Conservation (phyloP, 2,888 invertebrate genomes). For the Pseudococcus longispinus region DNA sequence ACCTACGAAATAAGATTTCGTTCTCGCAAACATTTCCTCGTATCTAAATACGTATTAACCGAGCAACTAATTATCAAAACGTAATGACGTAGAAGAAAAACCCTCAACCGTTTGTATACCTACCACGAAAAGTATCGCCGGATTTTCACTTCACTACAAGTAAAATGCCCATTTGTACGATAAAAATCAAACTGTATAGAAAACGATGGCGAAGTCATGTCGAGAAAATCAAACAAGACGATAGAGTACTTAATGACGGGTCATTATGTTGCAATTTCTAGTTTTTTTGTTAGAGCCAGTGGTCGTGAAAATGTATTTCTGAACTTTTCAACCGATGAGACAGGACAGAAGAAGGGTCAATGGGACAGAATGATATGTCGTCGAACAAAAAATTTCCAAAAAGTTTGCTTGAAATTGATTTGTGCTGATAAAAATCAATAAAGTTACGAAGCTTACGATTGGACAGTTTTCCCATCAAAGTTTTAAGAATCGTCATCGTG, state of each 20-base stretch:
- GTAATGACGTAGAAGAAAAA: not conserved
- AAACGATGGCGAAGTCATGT: not conserved
- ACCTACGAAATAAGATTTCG: conserved; percentile 16
- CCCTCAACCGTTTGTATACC: not conserved
- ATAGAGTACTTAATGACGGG: not conserved
- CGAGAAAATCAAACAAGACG: not conserved
- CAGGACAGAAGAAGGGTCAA: not conserved
- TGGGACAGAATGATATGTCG: not conserved
- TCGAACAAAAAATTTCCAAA: no score
- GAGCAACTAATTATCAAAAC: not conserved
- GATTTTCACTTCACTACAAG: not conserved
- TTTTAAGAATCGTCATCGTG: no score
- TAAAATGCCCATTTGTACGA: not conserved
- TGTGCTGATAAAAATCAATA: no score
- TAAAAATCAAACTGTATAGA: not conserved
- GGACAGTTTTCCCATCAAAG: no score
- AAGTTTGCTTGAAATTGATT: no score
- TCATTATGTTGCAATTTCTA: not conserved
- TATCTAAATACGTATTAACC: not conserved
- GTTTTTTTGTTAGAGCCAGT: not conserved
- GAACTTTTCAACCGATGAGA: not conserved
- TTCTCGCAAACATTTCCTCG: not conserved
- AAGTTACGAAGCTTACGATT: no score
- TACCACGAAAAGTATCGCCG: not conserved
- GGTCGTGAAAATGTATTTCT: not conserved